Percentiles rank a stretch among this genome's conserved stretches.
phyloP scores from a whole-genome alignment of 2,113 vertebrate species.

The Odocoileus virginianus region DNA sequence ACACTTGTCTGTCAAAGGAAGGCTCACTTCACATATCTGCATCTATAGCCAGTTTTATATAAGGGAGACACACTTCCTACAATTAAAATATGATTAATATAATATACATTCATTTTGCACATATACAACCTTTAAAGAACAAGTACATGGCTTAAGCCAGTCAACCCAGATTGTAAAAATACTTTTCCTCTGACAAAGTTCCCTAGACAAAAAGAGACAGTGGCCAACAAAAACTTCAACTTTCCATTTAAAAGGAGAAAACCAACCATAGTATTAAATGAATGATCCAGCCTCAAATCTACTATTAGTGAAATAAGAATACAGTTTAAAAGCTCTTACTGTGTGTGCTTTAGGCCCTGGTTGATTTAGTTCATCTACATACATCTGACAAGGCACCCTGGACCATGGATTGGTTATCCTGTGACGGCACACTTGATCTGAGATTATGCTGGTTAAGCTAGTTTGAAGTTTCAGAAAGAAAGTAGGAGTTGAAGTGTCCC shows the following conservation, averaged over 20 bases:
- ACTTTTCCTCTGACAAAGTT: neutral
- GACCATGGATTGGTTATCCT: neutral
- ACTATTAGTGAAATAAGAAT: neutral
- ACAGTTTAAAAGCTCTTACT: neutral
- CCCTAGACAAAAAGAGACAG: neutral
- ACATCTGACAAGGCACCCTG: neutral
- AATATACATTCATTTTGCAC: neutral
- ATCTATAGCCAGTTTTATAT: neutral
- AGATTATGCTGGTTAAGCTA: neutral
- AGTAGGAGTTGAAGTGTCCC: neutral
- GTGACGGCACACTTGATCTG: neutral
- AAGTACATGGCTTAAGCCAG: neutral
- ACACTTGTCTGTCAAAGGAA: neutral
- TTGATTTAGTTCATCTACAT: neutral
- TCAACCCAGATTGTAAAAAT: neutral
- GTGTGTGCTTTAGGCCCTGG: neutral
- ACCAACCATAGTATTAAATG: neutral
- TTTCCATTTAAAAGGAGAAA: conserved; percentile 22
- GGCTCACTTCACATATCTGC: neutral
- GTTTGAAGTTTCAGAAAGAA: neutral
- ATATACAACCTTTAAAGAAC: neutral
- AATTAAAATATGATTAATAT: neutral
- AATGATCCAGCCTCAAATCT: neutral
- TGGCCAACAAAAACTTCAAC: neutral
- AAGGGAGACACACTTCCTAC: neutral